Conservation (phyloP, 2,888 invertebrate species). For the Strigamia transsilvanica region DNA sequence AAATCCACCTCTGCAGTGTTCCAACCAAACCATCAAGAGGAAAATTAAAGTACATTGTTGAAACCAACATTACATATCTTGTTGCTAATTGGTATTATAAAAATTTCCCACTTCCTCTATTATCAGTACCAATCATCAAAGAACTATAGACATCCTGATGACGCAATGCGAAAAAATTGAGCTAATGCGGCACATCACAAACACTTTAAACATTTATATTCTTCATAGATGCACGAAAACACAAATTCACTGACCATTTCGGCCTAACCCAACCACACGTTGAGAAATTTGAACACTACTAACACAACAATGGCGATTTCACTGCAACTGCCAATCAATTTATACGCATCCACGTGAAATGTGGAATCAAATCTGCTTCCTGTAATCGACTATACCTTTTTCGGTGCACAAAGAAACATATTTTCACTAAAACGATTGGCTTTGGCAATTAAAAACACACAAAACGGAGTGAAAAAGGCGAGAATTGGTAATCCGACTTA, state of each 20-base stretch:
- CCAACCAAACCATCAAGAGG: too few relatives aligned
- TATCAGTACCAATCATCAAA: background rate
- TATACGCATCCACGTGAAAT: background rate
- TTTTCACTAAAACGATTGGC: background rate
- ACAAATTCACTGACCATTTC: background rate
- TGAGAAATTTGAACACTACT: background rate
- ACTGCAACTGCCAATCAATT: background rate
- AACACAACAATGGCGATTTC: slow-evolving; percentile 18
- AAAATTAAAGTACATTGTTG: background rate
- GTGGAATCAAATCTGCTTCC: background rate
- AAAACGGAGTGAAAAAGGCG: background rate
- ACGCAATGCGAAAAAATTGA: background rate
- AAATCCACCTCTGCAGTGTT: too few relatives aligned
- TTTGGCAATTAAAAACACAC: background rate
- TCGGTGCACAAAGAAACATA: background rate
- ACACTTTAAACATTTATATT: background rate
- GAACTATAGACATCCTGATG: background rate
- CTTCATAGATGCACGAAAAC: background rate
- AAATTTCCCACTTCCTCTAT: background rate
- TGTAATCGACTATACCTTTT: background rate
- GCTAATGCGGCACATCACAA: background rate
- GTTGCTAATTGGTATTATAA: background rate
- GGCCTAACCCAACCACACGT: too few relatives aligned
- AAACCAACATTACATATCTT: background rate
- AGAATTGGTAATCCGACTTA: slow-evolving; percentile 64